phyloP scores from a whole-genome alignment of 2,888 invertebrate genomes.

The Chloroclystis v-ata region DNA sequence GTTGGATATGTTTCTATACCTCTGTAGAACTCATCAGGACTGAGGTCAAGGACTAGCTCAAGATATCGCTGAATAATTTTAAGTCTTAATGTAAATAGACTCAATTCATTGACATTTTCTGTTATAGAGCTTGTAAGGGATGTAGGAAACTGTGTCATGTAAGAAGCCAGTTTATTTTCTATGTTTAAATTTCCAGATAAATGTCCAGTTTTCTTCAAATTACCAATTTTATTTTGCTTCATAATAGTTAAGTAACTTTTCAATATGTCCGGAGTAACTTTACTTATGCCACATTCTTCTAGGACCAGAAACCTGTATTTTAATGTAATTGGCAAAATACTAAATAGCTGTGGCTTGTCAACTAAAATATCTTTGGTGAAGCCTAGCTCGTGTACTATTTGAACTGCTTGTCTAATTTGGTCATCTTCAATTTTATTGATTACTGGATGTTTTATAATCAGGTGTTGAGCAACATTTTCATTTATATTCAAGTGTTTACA shows the following conservation, averaged over 20 bases:
- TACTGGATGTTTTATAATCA: conserved; percentile 56
- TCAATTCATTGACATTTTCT: conserved; percentile 50
- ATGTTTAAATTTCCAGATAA: conserved; percentile 49
- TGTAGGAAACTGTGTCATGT: conserved; percentile 70
- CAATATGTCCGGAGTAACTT: conserved; percentile 41
- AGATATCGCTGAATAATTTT: conserved; percentile 68
- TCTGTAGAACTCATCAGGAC: conserved; percentile 56
- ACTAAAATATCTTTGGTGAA: conserved; percentile 43
- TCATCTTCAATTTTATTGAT: conserved; percentile 47
- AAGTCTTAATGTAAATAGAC: conserved; percentile 52
- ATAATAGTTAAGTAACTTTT: conserved; percentile 51
- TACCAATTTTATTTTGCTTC: conserved; percentile 51
- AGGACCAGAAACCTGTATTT: conserved; percentile 59
- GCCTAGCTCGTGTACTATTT: conserved; percentile 51
- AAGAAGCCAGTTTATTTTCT: conserved; percentile 63
- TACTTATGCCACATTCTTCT: conserved; percentile 59
- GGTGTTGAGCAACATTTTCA: conserved; percentile 49
- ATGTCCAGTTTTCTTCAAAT: conserved; percentile 46
- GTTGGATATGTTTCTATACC: conserved; percentile 65
- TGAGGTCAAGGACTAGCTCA: conserved; percentile 60
- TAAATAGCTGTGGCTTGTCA: conserved; percentile 54
- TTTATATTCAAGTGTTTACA: conserved; percentile 50
- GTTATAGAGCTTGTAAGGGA: conserved; percentile 61
- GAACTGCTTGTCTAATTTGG: conserved; percentile 41
- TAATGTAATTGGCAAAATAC: conserved; percentile 57